Evolutionary conservation across 30 jellyfish, hydroid and myxozoan genomes (phyloP).

Genomic region (Aurelia aurita complex sp. Pacific): DNA sequence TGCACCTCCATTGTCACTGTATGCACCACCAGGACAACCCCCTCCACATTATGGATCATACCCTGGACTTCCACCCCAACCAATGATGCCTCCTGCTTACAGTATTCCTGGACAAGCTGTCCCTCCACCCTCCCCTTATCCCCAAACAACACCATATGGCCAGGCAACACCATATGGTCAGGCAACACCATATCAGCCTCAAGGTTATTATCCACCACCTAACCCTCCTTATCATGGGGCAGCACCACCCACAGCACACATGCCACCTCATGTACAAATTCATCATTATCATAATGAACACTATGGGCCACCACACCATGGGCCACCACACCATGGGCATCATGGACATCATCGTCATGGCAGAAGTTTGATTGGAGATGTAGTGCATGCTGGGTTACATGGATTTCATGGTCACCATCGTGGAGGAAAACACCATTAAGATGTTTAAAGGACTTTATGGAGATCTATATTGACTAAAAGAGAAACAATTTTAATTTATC

Average conservation of each 20-base stretch:
- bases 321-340: neutral
- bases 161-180: too few species aligned
- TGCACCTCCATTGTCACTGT: too few species aligned
- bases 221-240: neutral
- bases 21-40: too few species aligned
- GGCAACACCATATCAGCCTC: too few species aligned
- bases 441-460: neutral
- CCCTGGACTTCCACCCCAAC: too few species aligned
- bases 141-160: too few species aligned
- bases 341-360: neutral
- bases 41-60: too few species aligned
- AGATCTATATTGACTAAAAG: neutral
- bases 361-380: neutral
- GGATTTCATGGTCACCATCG: neutral
- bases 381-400: neutral
- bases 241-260: neutral
- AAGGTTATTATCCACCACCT: too few species aligned
- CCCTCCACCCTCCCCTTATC: too few species aligned
- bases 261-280: neutral
- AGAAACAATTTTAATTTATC: neutral
- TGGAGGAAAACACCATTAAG: slow-evolving; percentile 3
- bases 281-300: neutral
- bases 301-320: neutral
- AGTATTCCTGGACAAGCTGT: too few species aligned
- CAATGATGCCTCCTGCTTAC: too few species aligned